Base-by-base conservation (phyloP, 2,888 invertebrate genomes). In the Amiota minor region DNA sequence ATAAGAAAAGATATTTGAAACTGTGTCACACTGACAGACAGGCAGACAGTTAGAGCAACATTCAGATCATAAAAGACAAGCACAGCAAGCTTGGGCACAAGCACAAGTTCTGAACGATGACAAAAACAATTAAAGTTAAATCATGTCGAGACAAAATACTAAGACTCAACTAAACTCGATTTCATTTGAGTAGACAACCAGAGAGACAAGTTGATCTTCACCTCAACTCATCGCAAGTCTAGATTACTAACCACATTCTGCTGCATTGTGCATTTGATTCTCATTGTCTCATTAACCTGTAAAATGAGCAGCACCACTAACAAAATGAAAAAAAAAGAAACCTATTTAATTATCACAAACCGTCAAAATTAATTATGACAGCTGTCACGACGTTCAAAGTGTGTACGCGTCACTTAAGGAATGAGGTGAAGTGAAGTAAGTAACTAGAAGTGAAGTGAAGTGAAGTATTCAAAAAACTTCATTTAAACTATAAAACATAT, bases 361-460 rank as follows among this genome's bases (percentile, higher is more conserved):
- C 86, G 89, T 89, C 89, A 86, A 87, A 89, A 89, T 88, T 89
- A 89, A 89, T 89, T 89, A 89, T 89, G 89, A 89, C 89, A 89
- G 89, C 89, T 89, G 89, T 88, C 89, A 88, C 89, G 84, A 82
- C 80, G 83, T 83, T 62, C 35, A 11, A 45, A 35, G 62, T 14
- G 62, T 45, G 45, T 18, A 16, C 45, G 45, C 23, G 62, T 45
- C n/a, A 62, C 14, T 62, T 45, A 23, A n/a, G 11, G 35, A 20
- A 59, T 20, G 16, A 62, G 35, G 35, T 35, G 35, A 8, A 35
- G 35, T 6, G 6, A 35, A 35, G 35, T 4, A n/a, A n/a, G n/a
- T n/a, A n/a, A n/a, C n/a, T n/a, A n/a, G 35, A 35, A 35, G 4
- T 35, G 35, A 35, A 35, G 35, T 35, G 35, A 35, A 35, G 35